A percentile compares a stretch with the other conserved stretches of the same genome.
Evolutionary conservation across 2,888 invertebrate genomes (phyloP).

Genomic region (Phalera bucephala): DNA sequence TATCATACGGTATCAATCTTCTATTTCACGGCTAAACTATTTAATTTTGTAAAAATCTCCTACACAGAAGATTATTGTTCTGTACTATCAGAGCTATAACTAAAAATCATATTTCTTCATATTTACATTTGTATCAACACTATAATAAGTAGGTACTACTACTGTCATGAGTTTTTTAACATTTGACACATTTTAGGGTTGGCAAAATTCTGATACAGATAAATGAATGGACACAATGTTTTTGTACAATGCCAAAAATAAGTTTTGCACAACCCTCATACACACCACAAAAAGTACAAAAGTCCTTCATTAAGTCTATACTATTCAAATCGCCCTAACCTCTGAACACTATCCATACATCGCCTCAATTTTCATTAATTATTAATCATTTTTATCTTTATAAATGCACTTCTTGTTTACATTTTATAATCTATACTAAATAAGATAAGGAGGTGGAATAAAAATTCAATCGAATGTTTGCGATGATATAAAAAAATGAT

Average conservation of each 20-base stretch:
- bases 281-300: conserved; percentile 79
- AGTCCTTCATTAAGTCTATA: conserved; percentile 62
- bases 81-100: conserved; percentile 39
- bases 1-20: background rate
- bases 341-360: conserved; percentile 72
- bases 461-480: background rate
- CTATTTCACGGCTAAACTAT: background rate
- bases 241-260: conserved; percentile 32
- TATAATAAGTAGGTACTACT: conserved; percentile 40
- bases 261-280: conserved; percentile 60
- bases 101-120: conserved; percentile 38
- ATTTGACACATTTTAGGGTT: conserved; percentile 66
- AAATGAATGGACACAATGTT: conserved; percentile 30
- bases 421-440: conserved; percentile 58
- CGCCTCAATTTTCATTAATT: conserved; percentile 61
- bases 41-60: conserved; percentile 24
- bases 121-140: conserved; percentile 45
- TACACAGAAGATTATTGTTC: conserved; percentile 31
- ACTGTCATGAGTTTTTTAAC: conserved; percentile 39
- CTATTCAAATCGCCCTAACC: conserved; percentile 60
- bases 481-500: no score
- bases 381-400: conserved; percentile 69
- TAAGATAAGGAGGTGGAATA: conserved; percentile 1
- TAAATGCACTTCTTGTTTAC: conserved; percentile 80
- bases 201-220: conserved; percentile 35